phyloP scores from a whole-genome alignment of 37 sponge, comb jelly and placozoan genomes.

The Diacarnus erythraeanus region DNA sequence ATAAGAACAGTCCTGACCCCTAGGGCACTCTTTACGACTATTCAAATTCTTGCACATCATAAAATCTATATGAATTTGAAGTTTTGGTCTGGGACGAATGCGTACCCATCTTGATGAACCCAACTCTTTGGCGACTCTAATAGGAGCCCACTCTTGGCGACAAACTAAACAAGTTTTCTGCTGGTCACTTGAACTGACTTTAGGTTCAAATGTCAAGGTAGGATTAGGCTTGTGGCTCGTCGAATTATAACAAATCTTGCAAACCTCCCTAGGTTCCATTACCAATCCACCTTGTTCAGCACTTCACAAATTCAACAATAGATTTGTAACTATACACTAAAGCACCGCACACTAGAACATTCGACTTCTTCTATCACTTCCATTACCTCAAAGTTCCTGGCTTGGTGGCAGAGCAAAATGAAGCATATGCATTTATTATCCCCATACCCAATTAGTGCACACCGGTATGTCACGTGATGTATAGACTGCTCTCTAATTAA shows the following conservation, averaged over 20 bases:
- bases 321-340: too few species aligned
- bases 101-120: conserved; percentile 21
- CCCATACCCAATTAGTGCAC: too few species aligned
- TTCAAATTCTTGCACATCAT: conserved; percentile 68
- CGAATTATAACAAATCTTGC: conserved; percentile 84
- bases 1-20: conserved; percentile 78
- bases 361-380: too few species aligned
- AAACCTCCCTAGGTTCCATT: conserved; percentile 58
- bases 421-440: too few species aligned
- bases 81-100: conserved; percentile 58
- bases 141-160: conserved; percentile 63
- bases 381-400: too few species aligned
- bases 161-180: conserved; percentile 46
- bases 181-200: conserved; percentile 26
- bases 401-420: too few species aligned
- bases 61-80: conserved; percentile 45
- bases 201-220: conserved; percentile 60
- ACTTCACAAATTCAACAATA: too few species aligned
- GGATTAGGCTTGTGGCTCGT: conserved; percentile 86
- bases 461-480: too few species aligned
- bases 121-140: conserved; percentile 47
- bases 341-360: too few species aligned
- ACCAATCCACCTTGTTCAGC: too few species aligned
- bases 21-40: conserved; percentile 59
- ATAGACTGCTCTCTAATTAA: too few species aligned